A percentile compares a stretch with the other conserved stretches of the same genome.
Conservation (phyloP, 2,113 vertebrate genomes). For the Platysteira castanea region DNA sequence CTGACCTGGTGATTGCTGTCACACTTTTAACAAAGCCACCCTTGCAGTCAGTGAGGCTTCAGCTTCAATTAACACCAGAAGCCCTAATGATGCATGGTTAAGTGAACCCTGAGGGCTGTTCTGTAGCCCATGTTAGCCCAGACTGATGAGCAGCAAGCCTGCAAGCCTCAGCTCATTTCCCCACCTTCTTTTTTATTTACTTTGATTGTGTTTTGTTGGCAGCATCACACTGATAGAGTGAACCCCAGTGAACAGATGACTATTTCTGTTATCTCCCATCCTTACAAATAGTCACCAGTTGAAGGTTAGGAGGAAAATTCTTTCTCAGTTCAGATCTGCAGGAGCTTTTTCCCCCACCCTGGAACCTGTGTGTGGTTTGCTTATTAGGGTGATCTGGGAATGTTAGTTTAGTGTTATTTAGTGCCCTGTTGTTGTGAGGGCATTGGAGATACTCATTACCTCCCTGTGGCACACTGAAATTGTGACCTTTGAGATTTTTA, state of each 20-base stretch:
- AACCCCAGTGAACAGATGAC: background rate
- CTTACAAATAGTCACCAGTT: background rate
- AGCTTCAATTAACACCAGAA: background rate
- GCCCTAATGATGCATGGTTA: background rate
- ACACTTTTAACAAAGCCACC: background rate
- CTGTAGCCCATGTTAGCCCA: background rate
- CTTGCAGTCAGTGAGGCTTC: background rate
- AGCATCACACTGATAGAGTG: background rate
- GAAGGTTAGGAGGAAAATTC: background rate
- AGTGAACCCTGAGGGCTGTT: background rate
- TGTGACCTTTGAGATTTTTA: background rate
- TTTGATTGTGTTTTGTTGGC: background rate
- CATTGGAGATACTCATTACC: background rate
- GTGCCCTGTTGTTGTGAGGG: background rate
- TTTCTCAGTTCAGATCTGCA: background rate
- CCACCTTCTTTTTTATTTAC: background rate
- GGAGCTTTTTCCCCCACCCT: background rate
- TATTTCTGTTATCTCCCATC: background rate
- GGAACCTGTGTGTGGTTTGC: background rate
- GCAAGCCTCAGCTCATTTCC: background rate
- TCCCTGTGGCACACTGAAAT: background rate
- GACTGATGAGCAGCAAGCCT: background rate
- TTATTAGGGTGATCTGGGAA: background rate
- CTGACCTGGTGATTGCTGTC: background rate
- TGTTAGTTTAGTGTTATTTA: background rate